Base-by-base conservation (phyloP, 2,113 vertebrate genomes). In the Hirundichthys speculiger region DNA sequence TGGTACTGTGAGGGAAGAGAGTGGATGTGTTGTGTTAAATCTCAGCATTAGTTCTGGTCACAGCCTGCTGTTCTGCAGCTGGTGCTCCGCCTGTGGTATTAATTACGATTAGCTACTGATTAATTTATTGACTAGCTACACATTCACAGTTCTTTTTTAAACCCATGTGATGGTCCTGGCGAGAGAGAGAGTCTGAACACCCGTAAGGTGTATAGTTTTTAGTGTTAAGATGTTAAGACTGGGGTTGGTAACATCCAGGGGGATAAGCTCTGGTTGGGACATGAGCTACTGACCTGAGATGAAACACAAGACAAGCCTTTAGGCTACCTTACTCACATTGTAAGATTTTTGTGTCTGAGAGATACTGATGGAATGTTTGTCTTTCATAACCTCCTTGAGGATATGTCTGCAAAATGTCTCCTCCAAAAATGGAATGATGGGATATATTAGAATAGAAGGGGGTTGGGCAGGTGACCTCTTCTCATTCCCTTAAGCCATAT, bases 21-120 rank as follows among this genome's bases (percentile, higher is more conserved):
- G 14, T 19, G 11, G 48, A 50, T 47, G 38, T 41, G 30, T 50
- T 68, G 61, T 73, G 13, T 72, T 49, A 15, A 53, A 68, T 47
- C 48, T 46, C 64, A 41, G 55, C 39, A 64, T 67, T 25, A 61
- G 64, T 38, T 64, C 55, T 15, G n/a, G 61, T 83, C 27, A 69
- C 30, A 66, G 70, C 70, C 70, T 7, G 18, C 64, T 73, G 61
- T 68, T 81, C 25, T 63, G 53, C 76, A 77, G 82, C 80, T 86
- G 74, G 53, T 72, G 57, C 84, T 78, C 69, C 66, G 73, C 57
- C 73, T 77, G 69, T 81, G 69, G 58, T 56, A 75, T 82, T 83
- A 47, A 86, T 82, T 77, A 74, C 71, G 82, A 75, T 82, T 69
- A 72, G 47, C 65, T 73, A 43, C 62, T 79, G 55, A 79, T 87